Evolutionary conservation across 2,113 vertebrate species (phyloP).

Genomic region (Noctilio leporinus): DNA sequence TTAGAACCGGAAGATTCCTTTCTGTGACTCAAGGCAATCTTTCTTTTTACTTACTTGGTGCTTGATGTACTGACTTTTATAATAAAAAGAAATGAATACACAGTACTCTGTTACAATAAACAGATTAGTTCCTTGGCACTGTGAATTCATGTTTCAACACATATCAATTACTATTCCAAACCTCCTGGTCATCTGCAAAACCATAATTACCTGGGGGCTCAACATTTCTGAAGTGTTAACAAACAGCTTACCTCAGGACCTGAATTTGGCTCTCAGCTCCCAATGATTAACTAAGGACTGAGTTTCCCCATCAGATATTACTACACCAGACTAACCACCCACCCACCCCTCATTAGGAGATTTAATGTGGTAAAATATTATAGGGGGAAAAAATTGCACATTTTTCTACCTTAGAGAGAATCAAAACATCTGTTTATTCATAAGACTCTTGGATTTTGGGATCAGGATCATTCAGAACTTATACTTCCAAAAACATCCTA

Average conservation of each 20-base stretch:
- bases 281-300: conserved; percentile 11
- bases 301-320: background rate
- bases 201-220: conserved; percentile 34
- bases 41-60: background rate
- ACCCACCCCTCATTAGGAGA: background rate
- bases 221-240: conserved; percentile 64
- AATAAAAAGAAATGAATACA: conserved; percentile 20
- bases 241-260: conserved; percentile 55
- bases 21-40: background rate
- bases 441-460: background rate
- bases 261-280: conserved; percentile 33
- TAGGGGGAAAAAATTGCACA: background rate
- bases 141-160: conserved; percentile 58
- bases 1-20: background rate
- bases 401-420: background rate
- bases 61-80: background rate
- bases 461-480: background rate
- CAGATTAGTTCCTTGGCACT: conserved; percentile 15
- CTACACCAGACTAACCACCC: background rate
- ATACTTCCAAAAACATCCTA: background rate
- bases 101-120: conserved; percentile 3
- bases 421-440: background rate
- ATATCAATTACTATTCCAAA: conserved; percentile 56
- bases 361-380: background rate
- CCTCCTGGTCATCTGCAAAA: conserved; percentile 45